These are phyloP conservation scores for Cossypha heuglini DNA, from an alignment of 2,797 vertebrate genomes.

Conservation along the genomic window DNA sequence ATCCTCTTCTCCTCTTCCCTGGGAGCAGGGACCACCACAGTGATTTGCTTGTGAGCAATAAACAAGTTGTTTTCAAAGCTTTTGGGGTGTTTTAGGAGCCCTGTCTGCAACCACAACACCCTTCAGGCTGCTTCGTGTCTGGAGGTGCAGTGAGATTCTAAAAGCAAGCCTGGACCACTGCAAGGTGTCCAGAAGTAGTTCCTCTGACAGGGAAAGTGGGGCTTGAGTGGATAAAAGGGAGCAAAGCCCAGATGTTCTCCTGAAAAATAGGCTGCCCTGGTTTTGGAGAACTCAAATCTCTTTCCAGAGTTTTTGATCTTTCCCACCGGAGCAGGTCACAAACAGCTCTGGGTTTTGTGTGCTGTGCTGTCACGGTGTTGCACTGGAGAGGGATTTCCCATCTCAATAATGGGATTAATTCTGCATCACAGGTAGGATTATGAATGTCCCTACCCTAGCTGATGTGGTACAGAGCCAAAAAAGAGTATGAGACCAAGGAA, in stretches of 20 bases:
- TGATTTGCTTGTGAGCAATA: rapidly evolving
- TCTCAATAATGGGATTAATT: not conserved
- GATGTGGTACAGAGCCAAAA: not conserved
- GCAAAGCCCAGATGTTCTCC: not conserved
- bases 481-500: not conserved
- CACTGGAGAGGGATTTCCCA: not conserved
- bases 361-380: not conserved
- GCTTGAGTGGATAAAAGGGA: not conserved
- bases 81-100: not conserved
- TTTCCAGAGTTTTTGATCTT: not conserved
- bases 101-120: rapidly evolving
- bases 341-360: not conserved
- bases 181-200: not conserved
- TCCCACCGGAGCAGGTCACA: not conserved
- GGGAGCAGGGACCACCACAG: rapidly evolving
- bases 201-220: not conserved
- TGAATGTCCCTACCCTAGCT: not conserved
- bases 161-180: not conserved
- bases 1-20: not conserved
- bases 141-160: not conserved
- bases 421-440: not conserved
- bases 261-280: not conserved
- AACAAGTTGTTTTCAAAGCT: not conserved
- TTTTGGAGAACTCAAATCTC: not conserved
- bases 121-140: not conserved